phyloP scores from a whole-genome alignment of 2,797 vertebrate species.

The Hafferia zeledoni region DNA sequence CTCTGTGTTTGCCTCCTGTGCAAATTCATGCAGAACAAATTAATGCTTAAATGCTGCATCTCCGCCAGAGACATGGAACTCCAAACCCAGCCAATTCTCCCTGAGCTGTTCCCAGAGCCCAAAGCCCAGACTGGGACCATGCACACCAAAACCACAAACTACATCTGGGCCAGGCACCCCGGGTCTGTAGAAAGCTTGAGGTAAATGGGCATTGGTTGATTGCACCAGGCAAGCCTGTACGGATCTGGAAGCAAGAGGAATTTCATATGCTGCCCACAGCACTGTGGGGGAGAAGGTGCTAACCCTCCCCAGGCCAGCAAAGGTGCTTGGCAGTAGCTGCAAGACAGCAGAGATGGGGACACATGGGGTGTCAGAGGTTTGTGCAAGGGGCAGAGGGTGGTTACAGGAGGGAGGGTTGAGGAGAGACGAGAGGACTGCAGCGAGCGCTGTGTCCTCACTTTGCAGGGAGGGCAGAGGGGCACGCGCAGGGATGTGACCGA shows the following conservation, averaged over 20 bases:
- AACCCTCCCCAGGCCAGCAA: neutral
- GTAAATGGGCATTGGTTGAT: neutral
- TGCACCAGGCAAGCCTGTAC: neutral
- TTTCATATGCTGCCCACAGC: neutral
- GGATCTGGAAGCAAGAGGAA: neutral
- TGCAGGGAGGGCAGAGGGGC: neutral
- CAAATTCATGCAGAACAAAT: conserved; percentile 51
- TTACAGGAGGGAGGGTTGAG: neutral
- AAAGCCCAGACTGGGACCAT: neutral
- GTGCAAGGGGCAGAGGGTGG: neutral
- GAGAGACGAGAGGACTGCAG: accelerated
- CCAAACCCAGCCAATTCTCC: neutral
- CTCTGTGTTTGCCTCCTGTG: conserved; percentile 38
- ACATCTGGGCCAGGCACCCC: neutral
- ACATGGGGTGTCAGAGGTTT: accelerated
- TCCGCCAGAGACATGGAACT: neutral
- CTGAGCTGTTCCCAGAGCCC: neutral
- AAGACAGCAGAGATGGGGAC: neutral
- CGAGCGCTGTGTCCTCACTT: accelerated
- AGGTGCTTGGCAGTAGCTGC: neutral
- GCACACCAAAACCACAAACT: accelerated
- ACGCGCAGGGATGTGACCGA: accelerated
- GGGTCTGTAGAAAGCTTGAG: neutral
- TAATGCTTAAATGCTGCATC: neutral
- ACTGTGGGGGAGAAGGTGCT: accelerated